Conservation (phyloP, 2,113 vertebrate genomes). For the Oxyura jamaicensis region DNA sequence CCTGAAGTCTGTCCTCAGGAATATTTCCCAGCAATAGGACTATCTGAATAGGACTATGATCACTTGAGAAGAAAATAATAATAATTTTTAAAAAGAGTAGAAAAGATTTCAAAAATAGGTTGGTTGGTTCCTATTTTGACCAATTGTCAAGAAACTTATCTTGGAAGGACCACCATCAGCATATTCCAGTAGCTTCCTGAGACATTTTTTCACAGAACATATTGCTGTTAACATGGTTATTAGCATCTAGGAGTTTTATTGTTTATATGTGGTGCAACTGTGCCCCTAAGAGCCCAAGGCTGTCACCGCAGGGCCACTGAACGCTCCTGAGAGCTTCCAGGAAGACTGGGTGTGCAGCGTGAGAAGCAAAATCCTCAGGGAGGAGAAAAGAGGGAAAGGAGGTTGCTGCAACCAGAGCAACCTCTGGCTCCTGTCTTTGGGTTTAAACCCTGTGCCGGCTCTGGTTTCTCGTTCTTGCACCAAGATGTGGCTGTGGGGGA, state of each 20-base stretch:
- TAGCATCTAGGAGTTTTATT: not conserved
- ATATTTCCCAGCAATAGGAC: not conserved
- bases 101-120: not conserved
- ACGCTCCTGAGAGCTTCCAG: not conserved
- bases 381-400: not conserved
- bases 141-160: not conserved
- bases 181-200: not conserved
- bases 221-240: not conserved
- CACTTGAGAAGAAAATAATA: not conserved
- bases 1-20: not conserved
- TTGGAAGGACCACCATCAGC: not conserved
- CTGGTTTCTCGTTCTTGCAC: not conserved
- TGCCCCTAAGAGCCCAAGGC: not conserved
- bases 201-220: not conserved
- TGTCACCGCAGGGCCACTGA: not conserved
- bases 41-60: not conserved
- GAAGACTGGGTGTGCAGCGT: not conserved
- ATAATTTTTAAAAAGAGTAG: not conserved
- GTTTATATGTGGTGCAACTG: not conserved
- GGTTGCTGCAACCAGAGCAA: not conserved
- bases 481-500: rapidly evolving
- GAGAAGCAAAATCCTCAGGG: not conserved
- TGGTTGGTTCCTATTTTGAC: not conserved
- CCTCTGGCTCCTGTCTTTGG: not conserved
- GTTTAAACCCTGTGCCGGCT: not conserved